Percentiles rank a stretch among this genome's conserved stretches.
phyloP scores from a whole-genome alignment of 1,140 invertebrate species.

The Zaprionus capensis region DNA sequence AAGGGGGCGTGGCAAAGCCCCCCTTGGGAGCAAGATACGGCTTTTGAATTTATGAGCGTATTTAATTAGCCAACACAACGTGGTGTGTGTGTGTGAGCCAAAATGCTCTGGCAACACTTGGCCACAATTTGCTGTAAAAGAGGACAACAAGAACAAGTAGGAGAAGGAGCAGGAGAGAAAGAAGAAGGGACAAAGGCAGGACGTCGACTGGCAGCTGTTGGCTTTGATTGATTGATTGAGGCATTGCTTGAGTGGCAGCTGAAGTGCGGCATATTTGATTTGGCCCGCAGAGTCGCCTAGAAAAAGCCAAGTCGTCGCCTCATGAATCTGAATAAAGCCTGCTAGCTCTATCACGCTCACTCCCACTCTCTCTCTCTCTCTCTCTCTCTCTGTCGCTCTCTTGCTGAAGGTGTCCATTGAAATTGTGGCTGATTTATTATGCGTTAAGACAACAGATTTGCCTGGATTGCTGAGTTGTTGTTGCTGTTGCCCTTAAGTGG shows the following conservation, averaged over 20 bases:
- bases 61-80: slow-evolving; percentile 68
- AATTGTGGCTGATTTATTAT: slow-evolving; percentile 80
- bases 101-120: slow-evolving; percentile 40
- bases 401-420: slow-evolving; percentile 50
- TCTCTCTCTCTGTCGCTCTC: not conserved
- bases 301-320: slow-evolving; percentile 19
- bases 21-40: slow-evolving; percentile 9
- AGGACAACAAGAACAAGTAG: not conserved
- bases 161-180: not conserved
- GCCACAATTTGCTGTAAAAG: slow-evolving; percentile 39
- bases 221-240: slow-evolving; percentile 78
- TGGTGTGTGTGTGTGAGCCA: slow-evolving; percentile 1
- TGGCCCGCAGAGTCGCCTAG: slow-evolving; percentile 22
- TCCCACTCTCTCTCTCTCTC: not conserved
- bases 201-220: slow-evolving; percentile 46
- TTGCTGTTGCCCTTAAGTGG: not conserved
- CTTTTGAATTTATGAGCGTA: slow-evolving; percentile 79
- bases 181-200: not conserved
- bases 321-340: slow-evolving; percentile 37
- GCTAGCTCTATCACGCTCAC: not conserved
- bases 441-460: slow-evolving; percentile 80
- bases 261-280: slow-evolving; percentile 76
- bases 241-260: slow-evolving; percentile 73
- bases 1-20: not conserved
- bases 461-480: slow-evolving; percentile 31